Conservation (phyloP, 1,140 invertebrate species). For the Orius laevigatus region DNA sequence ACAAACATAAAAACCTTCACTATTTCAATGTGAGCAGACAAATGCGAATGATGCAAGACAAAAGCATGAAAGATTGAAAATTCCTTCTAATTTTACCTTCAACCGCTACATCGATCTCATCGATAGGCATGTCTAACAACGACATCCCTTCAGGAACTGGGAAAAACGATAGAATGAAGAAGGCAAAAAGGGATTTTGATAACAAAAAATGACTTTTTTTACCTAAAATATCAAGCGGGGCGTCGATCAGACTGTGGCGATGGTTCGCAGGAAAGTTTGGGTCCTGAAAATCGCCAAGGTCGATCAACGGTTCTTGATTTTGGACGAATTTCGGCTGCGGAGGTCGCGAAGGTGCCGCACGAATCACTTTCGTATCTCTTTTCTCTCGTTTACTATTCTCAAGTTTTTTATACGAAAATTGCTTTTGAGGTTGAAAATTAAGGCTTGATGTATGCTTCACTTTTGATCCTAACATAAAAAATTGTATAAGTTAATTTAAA, state of each 20-base stretch:
- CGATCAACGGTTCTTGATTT: not conserved
- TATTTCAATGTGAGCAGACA: no score
- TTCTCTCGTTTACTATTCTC: no score
- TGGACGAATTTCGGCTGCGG: not conserved
- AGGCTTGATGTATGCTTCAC: constrained; percentile 19
- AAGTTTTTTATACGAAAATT: not conserved
- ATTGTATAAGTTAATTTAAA: no score
- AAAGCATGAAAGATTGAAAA: no score
- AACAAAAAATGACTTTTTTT: not conserved
- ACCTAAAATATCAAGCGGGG: not conserved
- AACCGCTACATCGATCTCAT: no score
- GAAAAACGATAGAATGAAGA: no score
- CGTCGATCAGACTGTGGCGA: not conserved
- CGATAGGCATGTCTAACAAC: no score
- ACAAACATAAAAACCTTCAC: no score
- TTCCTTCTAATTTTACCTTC: no score
- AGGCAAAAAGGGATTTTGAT: no score
- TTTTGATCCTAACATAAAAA: not conserved
- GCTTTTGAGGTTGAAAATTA: constrained; percentile 13
- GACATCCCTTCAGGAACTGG: no score
- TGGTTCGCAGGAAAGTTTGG: not conserved
- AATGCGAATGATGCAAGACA: no score
- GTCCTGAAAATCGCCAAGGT: not conserved
- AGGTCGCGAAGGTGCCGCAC: not conserved
- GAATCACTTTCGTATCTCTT: not conserved